These are phyloP conservation scores for Chamaea fasciata DNA, from an alignment of 2,113 vertebrate species.

Conservation along the genomic window DNA sequence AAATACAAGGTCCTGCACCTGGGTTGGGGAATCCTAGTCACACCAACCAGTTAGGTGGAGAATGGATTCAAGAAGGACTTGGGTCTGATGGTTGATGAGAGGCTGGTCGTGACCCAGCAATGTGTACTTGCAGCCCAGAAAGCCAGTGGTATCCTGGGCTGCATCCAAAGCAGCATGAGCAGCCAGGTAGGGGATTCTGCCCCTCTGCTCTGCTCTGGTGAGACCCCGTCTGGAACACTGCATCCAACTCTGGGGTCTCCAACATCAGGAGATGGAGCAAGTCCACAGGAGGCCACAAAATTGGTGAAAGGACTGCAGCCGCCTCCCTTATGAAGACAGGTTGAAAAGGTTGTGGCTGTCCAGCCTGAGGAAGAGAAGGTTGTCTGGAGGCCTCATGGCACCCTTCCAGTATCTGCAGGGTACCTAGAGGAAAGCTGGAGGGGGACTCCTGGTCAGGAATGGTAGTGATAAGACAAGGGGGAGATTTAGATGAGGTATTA, in stretches of 20 bases:
- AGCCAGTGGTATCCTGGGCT: fast-evolving
- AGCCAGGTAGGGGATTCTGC: not conserved
- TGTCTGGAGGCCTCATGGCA: not conserved
- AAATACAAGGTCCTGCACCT: not conserved
- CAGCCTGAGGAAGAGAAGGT: not conserved
- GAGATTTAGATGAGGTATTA: not conserved
- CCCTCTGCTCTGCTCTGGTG: not conserved
- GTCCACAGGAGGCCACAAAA: not conserved
- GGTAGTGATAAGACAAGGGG: not conserved
- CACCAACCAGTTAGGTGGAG: not conserved
- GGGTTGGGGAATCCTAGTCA: not conserved
- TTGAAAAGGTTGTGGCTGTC: not conserved
- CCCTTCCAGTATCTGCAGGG: not conserved
- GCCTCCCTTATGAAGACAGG: not conserved
- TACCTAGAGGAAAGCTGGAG: not conserved
- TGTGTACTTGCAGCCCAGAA: fast-evolving
- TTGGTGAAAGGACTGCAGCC: not conserved
- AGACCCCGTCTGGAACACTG: not conserved
- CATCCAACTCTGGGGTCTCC: not conserved
- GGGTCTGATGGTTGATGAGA: not conserved
- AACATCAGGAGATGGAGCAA: not conserved
- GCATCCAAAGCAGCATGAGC: not conserved
- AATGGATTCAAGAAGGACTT: not conserved
- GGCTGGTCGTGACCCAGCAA: not conserved
- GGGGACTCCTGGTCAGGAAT: too few relatives aligned